A percentile compares a stretch with the other conserved stretches of the same genome.
Evolutionary conservation across 1,140 invertebrate species (phyloP).

Genomic region (Bilobella aurantiaca): DNA sequence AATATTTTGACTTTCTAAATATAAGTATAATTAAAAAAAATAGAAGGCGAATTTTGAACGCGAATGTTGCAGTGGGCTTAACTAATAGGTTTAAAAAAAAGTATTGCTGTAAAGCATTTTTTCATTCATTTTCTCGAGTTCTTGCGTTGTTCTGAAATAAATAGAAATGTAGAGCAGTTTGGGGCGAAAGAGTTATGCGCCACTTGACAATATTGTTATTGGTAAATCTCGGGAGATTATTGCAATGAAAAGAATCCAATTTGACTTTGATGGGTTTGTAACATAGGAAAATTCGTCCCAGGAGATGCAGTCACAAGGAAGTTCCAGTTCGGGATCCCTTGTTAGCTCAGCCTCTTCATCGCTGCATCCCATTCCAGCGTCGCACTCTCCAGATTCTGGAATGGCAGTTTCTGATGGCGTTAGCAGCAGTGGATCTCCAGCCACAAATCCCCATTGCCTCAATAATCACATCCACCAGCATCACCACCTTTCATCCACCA

Average conservation of each 20-base stretch:
- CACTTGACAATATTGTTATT: neutral
- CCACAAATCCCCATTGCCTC: conserved; percentile 29
- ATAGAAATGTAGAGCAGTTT: too few relatives aligned
- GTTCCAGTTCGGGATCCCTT: conserved; percentile 17
- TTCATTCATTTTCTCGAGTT: too few relatives aligned
- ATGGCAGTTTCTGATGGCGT: conserved; percentile 35
- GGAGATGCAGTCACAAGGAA: conserved; percentile 22
- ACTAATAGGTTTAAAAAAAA: too few relatives aligned
- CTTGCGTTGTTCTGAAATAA: too few relatives aligned
- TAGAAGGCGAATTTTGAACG: too few relatives aligned
- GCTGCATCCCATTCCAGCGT: conserved; percentile 19
- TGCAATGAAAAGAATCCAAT: neutral
- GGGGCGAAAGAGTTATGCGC: neutral
- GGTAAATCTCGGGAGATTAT: neutral
- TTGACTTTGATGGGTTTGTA: conserved; percentile 8
- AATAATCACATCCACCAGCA: conserved; percentile 11
- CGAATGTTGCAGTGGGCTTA: too few relatives aligned
- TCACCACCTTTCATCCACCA: neutral
- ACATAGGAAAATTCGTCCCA: conserved; percentile 29
- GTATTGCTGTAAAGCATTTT: too few relatives aligned
- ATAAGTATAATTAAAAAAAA: neutral
- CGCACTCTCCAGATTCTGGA: conserved; percentile 34
- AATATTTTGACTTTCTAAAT: neutral
- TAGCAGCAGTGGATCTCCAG: conserved; percentile 29
- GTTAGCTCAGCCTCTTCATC: conserved; percentile 25